Base-by-base conservation (phyloP, 1,140 invertebrate genomes). In the Whitmania pigra region DNA sequence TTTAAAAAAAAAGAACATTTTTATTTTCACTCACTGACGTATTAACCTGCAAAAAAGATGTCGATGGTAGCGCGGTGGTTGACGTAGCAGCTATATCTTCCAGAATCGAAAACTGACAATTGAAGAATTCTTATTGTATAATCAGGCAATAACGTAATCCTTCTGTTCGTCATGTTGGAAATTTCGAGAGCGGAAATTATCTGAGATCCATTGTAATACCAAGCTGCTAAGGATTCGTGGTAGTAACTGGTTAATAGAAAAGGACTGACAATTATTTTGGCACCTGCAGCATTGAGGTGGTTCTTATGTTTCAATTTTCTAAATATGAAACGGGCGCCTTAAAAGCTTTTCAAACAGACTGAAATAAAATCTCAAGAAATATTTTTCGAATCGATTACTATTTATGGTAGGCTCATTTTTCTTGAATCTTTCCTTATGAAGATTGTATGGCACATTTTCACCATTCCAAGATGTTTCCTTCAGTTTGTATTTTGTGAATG, bases 181-280 rank as follows among this genome's bases (percentile, higher is more conserved):
- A 63, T 63, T 63, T 63, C 57, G 22, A 63, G 29, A 15, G 57
- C 22, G 29, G 57, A 63, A 25, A 63, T 31, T 25, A 63, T 22
- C 57, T 25, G 22, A 25, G 57, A 63, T 63, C 57, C 57, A 63
- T 63, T 63, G 11, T 63, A 63, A 31, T 63, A 63, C 57, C 57
- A 63, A 18, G 20, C 4, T n/a, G 13, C 57, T 20, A 63, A 11
- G 22, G 57, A 22, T 63, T 25, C 22, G 57, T 63, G 22, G 11
- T 25, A 63, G 57, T 63, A 63, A 63, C 57, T 63, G 57, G 6
- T 63, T 22, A 31, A 63, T 63, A 31, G n/a, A 36, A 36, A 25
- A 25, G 57, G 18, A n/a, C 29, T 22, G 57, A 63, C 27, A 22
- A 63, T 25, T 63, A 63, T 63, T n/a, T 2, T 63, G 9, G 9